phyloP scores from a whole-genome alignment of 1,140 invertebrate genomes.

The Danaus plexippus region DNA sequence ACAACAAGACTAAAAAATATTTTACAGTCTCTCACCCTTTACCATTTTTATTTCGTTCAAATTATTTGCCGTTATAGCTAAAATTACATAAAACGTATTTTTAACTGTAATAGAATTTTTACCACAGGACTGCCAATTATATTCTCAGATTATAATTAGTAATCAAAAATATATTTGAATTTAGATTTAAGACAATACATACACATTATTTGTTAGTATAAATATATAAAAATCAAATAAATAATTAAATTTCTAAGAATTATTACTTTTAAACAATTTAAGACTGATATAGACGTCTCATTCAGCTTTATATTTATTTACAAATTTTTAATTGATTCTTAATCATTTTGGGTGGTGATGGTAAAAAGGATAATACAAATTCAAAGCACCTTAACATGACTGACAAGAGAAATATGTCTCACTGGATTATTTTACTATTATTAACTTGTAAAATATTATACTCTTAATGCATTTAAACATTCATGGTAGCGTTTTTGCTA shows the following conservation, averaged over 20 bases:
- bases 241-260: too few relatives aligned
- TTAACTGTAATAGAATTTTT: not conserved
- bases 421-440: too few relatives aligned
- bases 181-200: constrained; percentile 18
- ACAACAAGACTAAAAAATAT: constrained; percentile 11
- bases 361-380: too few relatives aligned
- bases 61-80: not conserved
- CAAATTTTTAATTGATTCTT: too few relatives aligned
- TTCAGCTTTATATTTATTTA: not conserved
- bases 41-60: not conserved
- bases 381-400: too few relatives aligned
- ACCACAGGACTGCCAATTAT: constrained; percentile 18
- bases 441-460: too few relatives aligned
- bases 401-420: too few relatives aligned
- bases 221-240: constrained; percentile 2
- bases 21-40: not conserved
- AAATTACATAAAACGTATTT: not conserved
- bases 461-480: too few relatives aligned
- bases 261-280: too few relatives aligned
- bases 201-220: constrained; percentile 19
- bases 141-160: constrained; percentile 1
- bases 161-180: constrained; percentile 12
- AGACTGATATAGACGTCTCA: constrained; percentile 41
- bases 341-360: too few relatives aligned
- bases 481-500: too few relatives aligned